Evolutionary conservation across 2,113 vertebrate genomes (phyloP).

Genomic region (Lepisosteus oculatus): DNA sequence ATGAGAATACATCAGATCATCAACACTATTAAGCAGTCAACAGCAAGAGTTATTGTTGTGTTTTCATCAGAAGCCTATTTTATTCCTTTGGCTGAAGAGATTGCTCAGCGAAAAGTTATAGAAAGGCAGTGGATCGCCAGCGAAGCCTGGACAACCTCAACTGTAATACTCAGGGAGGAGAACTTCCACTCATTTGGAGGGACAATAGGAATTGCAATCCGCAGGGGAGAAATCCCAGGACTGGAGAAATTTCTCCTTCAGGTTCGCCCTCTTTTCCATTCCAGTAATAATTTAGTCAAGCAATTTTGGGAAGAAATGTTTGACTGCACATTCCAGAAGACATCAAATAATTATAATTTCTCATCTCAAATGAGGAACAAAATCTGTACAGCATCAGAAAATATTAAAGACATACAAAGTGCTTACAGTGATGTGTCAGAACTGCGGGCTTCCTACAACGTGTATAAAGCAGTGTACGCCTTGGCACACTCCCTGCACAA

Average conservation of each 20-base stretch:
- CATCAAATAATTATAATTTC: neutral
- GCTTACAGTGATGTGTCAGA: constrained; percentile 10
- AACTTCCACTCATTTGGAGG: neutral
- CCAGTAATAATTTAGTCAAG: neutral
- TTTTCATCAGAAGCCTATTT: neutral
- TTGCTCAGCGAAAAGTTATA: constrained; percentile 11
- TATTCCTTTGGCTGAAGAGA: constrained; percentile 6
- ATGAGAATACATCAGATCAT: neutral
- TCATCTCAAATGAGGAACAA: neutral
- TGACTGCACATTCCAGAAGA: neutral
- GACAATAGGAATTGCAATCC: constrained; percentile 12
- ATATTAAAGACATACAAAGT: neutral
- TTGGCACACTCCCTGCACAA: constrained; percentile 9
- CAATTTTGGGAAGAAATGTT: constrained; percentile 20
- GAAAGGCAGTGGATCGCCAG: constrained; percentile 20
- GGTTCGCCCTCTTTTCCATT: neutral
- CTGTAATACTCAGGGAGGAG: neutral
- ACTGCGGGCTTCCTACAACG: constrained; percentile 1
- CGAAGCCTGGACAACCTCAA: constrained; percentile 10
- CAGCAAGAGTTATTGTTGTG: constrained; percentile 11
- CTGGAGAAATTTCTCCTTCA: constrained; percentile 3
- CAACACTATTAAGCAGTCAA: neutral
- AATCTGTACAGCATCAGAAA: neutral
- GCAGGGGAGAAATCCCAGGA: constrained; percentile 1
- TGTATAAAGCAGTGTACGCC: constrained; percentile 16